Conservation (phyloP, 2,797 vertebrate genomes). For the Lepus townsendii region DNA sequence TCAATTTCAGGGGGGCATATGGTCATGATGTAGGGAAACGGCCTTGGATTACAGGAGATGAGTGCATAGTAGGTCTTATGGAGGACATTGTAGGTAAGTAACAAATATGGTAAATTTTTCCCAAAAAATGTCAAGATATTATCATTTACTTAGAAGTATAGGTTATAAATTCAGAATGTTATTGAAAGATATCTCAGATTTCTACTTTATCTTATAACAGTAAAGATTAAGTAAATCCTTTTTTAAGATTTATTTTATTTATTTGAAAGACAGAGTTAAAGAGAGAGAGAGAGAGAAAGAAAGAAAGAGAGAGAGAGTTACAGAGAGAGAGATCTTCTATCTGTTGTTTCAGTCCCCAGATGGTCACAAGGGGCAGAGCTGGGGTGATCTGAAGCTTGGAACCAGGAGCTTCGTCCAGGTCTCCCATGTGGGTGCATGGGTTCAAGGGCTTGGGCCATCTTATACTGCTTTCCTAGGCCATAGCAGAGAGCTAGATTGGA, state of each 20-base stretch:
- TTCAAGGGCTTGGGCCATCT: too few species aligned
- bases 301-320: too few species aligned
- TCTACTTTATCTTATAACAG: not conserved
- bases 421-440: too few species aligned
- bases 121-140: not conserved
- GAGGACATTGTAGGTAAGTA: slow-evolving; percentile 93
- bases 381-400: too few species aligned
- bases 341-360: too few species aligned
- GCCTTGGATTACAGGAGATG: slow-evolving; percentile 95
- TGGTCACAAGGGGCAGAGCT: too few species aligned
- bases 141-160: not conserved
- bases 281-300: too few species aligned
- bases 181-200: not conserved
- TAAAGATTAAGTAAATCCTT: not conserved
- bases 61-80: slow-evolving; percentile 93
- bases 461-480: too few species aligned
- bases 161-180: not conserved
- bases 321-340: too few species aligned
- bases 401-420: too few species aligned
- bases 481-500: too few species aligned
- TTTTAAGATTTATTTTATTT: not conserved
- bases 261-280: too few species aligned
- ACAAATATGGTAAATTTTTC: not conserved
- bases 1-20: slow-evolving; percentile 91
- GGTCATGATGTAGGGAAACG: slow-evolving; percentile 92